Percentiles rank a stretch among this genome's conserved stretches.
Conservation (phyloP, 2,888 invertebrate species). For the Globia sparganii region DNA sequence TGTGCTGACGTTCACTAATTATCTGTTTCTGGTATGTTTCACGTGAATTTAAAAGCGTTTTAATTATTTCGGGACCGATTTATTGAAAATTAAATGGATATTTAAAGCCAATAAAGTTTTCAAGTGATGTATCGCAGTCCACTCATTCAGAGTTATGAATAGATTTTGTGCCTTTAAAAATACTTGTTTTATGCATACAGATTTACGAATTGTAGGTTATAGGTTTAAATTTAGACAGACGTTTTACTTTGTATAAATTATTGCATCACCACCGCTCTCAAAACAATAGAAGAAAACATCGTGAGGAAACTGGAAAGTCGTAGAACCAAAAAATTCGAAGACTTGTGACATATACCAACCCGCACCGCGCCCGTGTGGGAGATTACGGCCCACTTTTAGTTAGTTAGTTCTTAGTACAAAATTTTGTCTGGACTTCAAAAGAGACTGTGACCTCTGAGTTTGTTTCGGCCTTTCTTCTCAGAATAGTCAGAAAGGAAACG, state of each 20-base stretch:
- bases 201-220: neutral
- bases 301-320: no score
- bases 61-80: neutral
- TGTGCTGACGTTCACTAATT: neutral
- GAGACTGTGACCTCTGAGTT: no score
- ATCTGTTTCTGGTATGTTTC: neutral
- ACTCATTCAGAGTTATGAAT: neutral
- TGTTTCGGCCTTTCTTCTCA: no score
- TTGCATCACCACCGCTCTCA: neutral
- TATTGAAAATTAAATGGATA: neutral
- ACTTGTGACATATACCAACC: no score
- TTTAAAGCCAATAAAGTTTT: neutral
- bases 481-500: no score
- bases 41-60: neutral
- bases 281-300: neutral
- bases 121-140: no score
- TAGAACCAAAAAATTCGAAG: no score
- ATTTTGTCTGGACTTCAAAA: no score
- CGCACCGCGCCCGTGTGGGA: no score
- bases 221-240: neutral
- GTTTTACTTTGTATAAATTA: neutral
- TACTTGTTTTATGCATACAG: neutral
- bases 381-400: no score
- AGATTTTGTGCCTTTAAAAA: neutral
- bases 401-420: no score